Evolutionary conservation across 2,888 invertebrate genomes (phyloP).

Genomic region (Hoplodrina blanda): DNA sequence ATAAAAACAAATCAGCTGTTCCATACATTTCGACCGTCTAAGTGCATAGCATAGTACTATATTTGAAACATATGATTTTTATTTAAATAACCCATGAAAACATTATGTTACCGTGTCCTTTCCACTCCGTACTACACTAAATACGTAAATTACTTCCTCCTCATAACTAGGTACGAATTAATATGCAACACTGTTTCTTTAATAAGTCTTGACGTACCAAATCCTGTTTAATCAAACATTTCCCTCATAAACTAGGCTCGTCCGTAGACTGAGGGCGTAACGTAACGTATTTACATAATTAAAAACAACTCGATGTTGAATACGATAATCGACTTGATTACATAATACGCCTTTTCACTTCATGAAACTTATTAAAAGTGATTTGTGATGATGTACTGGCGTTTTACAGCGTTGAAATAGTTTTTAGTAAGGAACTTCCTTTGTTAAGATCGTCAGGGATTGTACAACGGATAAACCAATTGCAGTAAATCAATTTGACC

Average conservation of each 20-base stretch:
- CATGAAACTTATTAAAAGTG: conserved; percentile 38
- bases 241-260: conserved; percentile 38
- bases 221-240: conserved; percentile 56
- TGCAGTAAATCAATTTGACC: too few relatives aligned
- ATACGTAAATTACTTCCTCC: conserved; percentile 3
- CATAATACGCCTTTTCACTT: conserved; percentile 50
- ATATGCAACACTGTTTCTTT: conserved; percentile 29
- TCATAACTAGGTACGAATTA: conserved; percentile 2
- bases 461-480: too few relatives aligned
- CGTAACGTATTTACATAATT: conserved; percentile 58
- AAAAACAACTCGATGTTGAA: conserved; percentile 34
- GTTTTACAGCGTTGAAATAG: background rate
- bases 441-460: background rate
- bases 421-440: background rate
- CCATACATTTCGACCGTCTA: too few relatives aligned
- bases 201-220: conserved; percentile 43
- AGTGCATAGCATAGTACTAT: too few relatives aligned
- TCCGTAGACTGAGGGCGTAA: conserved; percentile 46
- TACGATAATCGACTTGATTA: conserved; percentile 45
- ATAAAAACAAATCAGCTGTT: too few relatives aligned
- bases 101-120: too few relatives aligned
- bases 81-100: too few relatives aligned
- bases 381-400: conserved; percentile 17
- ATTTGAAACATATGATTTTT: too few relatives aligned
- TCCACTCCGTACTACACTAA: background rate